A percentile compares a stretch with the other conserved stretches of the same genome.
phyloP scores from a whole-genome alignment of 2,113 vertebrate species.

The Microtus ochrogaster region DNA sequence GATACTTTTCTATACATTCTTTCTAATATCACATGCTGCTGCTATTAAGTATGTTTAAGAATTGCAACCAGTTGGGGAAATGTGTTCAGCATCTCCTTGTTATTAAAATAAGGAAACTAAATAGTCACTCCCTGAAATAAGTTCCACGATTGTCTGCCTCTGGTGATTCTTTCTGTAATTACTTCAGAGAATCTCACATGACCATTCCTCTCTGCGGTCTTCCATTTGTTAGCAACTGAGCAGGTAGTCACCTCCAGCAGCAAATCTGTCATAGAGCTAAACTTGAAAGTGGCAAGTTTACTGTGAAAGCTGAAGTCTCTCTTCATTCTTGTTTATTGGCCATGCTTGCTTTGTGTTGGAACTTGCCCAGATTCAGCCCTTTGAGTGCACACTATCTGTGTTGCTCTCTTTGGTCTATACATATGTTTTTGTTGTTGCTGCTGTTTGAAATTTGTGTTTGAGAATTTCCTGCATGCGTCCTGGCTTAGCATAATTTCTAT shows the following conservation, averaged over 20 bases:
- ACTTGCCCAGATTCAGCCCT: background rate
- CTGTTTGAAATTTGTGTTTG: background rate
- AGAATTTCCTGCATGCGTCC: background rate
- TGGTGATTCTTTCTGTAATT: background rate
- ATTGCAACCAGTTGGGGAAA: background rate
- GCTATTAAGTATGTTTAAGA: background rate
- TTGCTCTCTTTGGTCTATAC: background rate
- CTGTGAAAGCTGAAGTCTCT: background rate
- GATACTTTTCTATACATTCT: background rate
- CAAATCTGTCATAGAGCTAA: background rate
- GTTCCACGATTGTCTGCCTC: background rate
- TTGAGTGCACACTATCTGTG: background rate
- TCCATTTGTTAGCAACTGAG: background rate
- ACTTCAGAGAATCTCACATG: background rate
- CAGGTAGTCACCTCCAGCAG: background rate
- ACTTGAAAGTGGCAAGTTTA: background rate
- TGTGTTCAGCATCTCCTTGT: background rate
- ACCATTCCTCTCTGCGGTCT: background rate
- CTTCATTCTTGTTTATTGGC: background rate
- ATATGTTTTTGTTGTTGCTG: background rate
- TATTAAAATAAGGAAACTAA: conserved; percentile 2
- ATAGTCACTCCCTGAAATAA: background rate
- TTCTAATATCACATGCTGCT: background rate
- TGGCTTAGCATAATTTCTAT: background rate
- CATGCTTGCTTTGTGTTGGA: background rate